phyloP scores from a whole-genome alignment of 37 sponge, comb jelly and placozoan genomes.

The Tethya wilhelma region DNA sequence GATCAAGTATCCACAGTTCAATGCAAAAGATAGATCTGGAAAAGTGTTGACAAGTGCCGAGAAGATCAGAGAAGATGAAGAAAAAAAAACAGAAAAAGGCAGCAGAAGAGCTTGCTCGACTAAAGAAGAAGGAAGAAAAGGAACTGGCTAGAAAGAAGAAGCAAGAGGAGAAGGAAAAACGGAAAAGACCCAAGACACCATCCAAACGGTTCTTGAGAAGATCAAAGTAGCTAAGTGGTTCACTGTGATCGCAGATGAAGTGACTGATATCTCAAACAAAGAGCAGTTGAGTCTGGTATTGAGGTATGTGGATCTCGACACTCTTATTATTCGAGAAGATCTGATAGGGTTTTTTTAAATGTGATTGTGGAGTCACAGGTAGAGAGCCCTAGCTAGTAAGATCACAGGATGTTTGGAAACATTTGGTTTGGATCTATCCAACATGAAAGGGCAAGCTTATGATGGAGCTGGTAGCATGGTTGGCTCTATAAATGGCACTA shows the following conservation, averaged over 20 bases:
- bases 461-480: slow-evolving; percentile 79
- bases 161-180: no score
- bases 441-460: no score
- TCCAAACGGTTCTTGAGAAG: slow-evolving; percentile 1
- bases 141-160: no score
- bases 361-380: slow-evolving; percentile 69
- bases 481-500: slow-evolving; percentile 33
- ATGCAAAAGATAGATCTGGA: no score
- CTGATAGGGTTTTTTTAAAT: slow-evolving; percentile 60
- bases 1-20: no score
- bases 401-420: slow-evolving; percentile 28
- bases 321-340: slow-evolving; percentile 55
- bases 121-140: no score
- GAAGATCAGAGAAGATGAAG: no score
- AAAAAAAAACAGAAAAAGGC: no score
- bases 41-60: no score
- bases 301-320: slow-evolving; percentile 56
- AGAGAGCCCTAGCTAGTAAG: slow-evolving; percentile 55
- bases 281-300: slow-evolving; percentile 65
- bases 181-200: no score
- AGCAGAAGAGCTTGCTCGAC: no score
- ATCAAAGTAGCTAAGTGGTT: slow-evolving; percentile 34
- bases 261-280: slow-evolving; percentile 51
- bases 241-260: slow-evolving; percentile 61
- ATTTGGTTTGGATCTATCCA: slow-evolving; percentile 51